Evolutionary conservation across 2,888 invertebrate species (phyloP), one percentile per base, ranked within the genome.

Genomic region (Cephus pulcher): DNA sequence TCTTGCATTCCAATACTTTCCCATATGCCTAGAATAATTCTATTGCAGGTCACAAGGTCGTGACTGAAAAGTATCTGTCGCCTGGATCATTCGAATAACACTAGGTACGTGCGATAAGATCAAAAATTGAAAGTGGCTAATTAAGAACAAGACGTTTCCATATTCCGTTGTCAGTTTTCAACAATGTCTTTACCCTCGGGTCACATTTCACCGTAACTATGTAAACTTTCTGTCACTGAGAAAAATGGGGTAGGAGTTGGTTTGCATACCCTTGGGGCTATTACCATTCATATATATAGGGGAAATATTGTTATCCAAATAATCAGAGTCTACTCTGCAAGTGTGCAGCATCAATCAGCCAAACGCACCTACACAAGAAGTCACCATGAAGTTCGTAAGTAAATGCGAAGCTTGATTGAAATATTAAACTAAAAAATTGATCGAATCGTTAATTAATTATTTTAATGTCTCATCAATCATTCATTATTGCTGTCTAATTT

Each of bases 331-430:
- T 71, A 33, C 32, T 23, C 32, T 15, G 71, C 71, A 1, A 71
- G 0, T 12, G 9, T 33, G 4, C 1, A 32, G 33, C 32, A 12
- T 71, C 12, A 23, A 71, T 56, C 71, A 33, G 71, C 32, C 2
- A 71, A 71, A 32, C 56, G 71, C 32, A 30, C 12, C 71, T 33
- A 34, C 33, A 34, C 71, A 71, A 71, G 23, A 56, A 71, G 34
- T n/a, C 71, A 71, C 34, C 71, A 71, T 71, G 71, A 71, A 71
- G 15, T 71, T 71, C 71, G 71, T 71, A 32, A 71, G 71, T 71
- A 34, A 32, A 71, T 32, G 30, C 11, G 33, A 71, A 33, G 11
- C 23, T 34, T 32, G 71, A 12, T 34, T 23, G 56, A 23, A 9
- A 56, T 23, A 56, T 23, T 23, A 56, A 15, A 70, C 30, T 30